phyloP scores from a whole-genome alignment of 2,888 invertebrate genomes.

The Lithosia quadra region DNA sequence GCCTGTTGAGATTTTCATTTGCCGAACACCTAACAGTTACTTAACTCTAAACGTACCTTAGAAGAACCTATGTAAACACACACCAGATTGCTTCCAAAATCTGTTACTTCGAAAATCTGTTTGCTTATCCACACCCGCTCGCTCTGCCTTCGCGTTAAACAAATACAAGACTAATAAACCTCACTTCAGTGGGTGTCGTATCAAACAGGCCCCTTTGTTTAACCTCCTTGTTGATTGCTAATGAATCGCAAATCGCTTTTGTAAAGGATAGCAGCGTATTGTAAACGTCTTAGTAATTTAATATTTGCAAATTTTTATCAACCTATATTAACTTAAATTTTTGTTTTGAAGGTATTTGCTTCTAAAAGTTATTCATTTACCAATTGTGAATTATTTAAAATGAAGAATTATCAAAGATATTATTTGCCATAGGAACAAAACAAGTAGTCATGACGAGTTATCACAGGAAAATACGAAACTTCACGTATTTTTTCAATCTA shows the following conservation, averaged over 20 bases:
- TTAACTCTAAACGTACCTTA: conserved; percentile 40
- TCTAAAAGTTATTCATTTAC: too few relatives aligned
- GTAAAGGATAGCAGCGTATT: conserved; percentile 34
- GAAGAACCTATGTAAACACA: conserved; percentile 62
- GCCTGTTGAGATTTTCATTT: conserved; percentile 31
- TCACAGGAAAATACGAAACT: too few relatives aligned
- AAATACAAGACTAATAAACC: conserved; percentile 73
- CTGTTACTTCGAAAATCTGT: conserved; percentile 67
- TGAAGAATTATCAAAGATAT: neutral
- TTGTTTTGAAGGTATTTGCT: too few relatives aligned
- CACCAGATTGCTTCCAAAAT: conserved; percentile 66
- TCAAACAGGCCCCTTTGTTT: conserved; percentile 51
- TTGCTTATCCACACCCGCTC: conserved; percentile 58
- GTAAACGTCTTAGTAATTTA: conserved; percentile 11
- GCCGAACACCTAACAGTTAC: conserved; percentile 27
- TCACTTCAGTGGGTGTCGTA: conserved; percentile 57
- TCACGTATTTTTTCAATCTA: neutral
- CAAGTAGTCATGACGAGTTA: neutral
- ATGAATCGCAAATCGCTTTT: conserved; percentile 50
- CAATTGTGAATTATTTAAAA: too few relatives aligned
- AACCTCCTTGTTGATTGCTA: conserved; percentile 48
- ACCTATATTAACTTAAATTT: neutral
- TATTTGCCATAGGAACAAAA: neutral
- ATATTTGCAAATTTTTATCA: neutral
- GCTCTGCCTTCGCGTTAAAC: conserved; percentile 56